Percentiles rank a stretch among this genome's conserved stretches.
phyloP scores from a whole-genome alignment of 2,797 vertebrate species.

The Coreius guichenoti region DNA sequence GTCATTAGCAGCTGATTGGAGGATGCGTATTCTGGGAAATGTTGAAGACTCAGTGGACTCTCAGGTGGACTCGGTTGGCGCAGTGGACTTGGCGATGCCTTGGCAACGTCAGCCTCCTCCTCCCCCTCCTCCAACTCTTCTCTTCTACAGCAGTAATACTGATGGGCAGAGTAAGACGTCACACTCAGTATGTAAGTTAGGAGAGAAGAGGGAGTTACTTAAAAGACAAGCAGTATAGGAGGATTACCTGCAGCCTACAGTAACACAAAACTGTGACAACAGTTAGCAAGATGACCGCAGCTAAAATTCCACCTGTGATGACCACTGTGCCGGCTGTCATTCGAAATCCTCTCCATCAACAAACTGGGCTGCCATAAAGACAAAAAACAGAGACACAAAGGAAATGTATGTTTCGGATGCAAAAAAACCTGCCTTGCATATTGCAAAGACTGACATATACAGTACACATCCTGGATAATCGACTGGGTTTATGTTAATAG shows the following conservation, averaged over 20 bases:
- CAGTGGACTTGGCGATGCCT: constrained; percentile 42
- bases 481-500: background rate
- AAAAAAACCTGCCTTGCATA: background rate
- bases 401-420: background rate
- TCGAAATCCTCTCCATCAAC: constrained; percentile 97
- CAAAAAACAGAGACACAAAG: background rate
- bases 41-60: constrained; percentile 67
- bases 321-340: constrained; percentile 99
- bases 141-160: constrained; percentile 98
- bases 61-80: constrained; percentile 66
- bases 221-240: background rate
- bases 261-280: constrained; percentile 96
- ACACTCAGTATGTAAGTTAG: background rate
- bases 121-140: constrained; percentile 91
- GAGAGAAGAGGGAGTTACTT: background rate
- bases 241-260: constrained; percentile 94
- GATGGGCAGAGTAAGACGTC: constrained; percentile 4
- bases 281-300: constrained; percentile 93
- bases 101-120: constrained; percentile 71
- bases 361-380: constrained; percentile 75
- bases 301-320: constrained; percentile 99
- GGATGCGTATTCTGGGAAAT: constrained; percentile 60
- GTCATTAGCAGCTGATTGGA: constrained; percentile 75
- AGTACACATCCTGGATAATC: too few relatives aligned
- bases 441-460: background rate